Base-by-base conservation (phyloP, 2,888 invertebrate species). In the Noctua janthe region DNA sequence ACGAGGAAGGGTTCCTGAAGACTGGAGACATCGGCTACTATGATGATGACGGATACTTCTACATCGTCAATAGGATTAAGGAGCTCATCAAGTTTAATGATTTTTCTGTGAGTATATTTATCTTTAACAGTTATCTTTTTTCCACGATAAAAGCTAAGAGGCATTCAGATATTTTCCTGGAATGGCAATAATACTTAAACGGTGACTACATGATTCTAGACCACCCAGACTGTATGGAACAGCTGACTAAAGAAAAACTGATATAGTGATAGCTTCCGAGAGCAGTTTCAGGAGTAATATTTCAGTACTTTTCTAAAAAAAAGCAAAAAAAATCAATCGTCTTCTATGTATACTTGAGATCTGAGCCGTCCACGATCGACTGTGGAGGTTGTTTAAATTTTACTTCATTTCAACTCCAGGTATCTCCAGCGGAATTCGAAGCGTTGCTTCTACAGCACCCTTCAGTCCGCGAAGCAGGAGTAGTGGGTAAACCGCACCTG, bases 1-100 rank as follows among this genome's bases (percentile, higher is more conserved):
- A 93, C 71, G 87, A 89, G 15, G 92, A 93, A 43, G 93, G 93
- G 0, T 93, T 92, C 84, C 88, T 91, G 71, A 91, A 89, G 81
- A 90, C 92, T 1, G 93, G 94, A 8, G 94, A 94, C 81, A 59
- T 92, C 5, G 93, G 93, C 0, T 93, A 92, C 81, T 93, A 92
- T 35, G 93, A 94, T 17, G 88, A 91, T 0, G 92, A 93, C 29
- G 79, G 88, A 15, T 92, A 92, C 75, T 90, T 94, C 83, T 94
- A 83, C 78, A 90, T 94, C 11, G 85, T 92, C 17, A 91, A 91
- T 64, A 87, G 94, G 69, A 84, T 93, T 7, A 93, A 93, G 76
- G 93, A 93, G 39, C 83, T 93, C 0, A 91, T 91, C 62, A 89
- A 92, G 75, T 91, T 76, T 17, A 84, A 90, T 10, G 90, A 89